A percentile compares a stretch with the other conserved stretches of the same genome.
Conservation (phyloP, 2,888 invertebrate genomes). For the Odontothrips loti region DNA sequence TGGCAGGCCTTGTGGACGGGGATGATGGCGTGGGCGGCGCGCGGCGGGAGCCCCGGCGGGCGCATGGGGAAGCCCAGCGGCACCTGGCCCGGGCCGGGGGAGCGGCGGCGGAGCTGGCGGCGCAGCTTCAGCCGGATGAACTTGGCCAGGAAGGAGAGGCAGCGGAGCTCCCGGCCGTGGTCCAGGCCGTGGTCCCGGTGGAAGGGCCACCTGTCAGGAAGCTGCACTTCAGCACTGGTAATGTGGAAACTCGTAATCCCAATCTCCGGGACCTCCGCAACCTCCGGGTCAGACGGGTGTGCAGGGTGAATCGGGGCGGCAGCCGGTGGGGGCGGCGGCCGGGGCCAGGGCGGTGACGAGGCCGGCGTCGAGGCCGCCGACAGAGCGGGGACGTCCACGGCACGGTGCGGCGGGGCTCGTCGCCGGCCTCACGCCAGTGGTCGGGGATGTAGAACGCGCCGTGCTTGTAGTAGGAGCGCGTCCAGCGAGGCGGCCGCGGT, state of each 20-base stretch:
- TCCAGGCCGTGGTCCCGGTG: background rate
- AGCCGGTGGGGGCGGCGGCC: background rate
- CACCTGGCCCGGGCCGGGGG: background rate
- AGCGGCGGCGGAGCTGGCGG: background rate
- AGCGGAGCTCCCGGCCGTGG: background rate
- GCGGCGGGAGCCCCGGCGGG: conserved; percentile 15
- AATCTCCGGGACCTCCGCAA: background rate
- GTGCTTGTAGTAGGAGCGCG: background rate
- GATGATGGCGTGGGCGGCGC: background rate
- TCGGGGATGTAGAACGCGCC: background rate
- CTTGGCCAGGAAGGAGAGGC: background rate
- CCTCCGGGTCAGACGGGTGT: background rate
- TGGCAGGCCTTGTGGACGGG: background rate
- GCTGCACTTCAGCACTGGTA: background rate
- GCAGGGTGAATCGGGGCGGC: background rate
- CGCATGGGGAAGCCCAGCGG: background rate
- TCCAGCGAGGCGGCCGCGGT: background rate
- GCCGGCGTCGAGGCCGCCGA: background rate
- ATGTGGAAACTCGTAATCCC: background rate
- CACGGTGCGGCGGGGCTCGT: background rate
- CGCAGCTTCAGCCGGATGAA: background rate
- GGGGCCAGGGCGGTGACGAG: background rate
- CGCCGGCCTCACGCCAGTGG: background rate
- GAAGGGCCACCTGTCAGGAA: background rate
- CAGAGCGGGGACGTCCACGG: background rate